A percentile compares a stretch with the other conserved stretches of the same genome.
phyloP scores from a whole-genome alignment of 2,888 invertebrate species.

The Metacarcinus magister region DNA sequence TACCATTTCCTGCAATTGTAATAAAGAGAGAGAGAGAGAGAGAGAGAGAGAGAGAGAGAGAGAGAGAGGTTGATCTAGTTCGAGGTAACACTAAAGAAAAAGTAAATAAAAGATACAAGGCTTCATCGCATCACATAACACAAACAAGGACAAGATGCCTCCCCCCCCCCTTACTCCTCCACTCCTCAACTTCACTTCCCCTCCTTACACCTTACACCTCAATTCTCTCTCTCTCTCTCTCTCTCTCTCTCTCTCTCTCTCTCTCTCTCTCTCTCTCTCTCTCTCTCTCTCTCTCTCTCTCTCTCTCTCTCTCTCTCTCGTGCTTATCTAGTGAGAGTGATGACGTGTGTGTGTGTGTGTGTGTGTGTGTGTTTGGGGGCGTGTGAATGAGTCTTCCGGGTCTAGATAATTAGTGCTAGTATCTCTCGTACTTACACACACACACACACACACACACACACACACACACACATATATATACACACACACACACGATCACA shows the following conservation, averaged over 20 bases:
- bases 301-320: not conserved
- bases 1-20: not conserved
- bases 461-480: not conserved
- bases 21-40: conserved; percentile 42
- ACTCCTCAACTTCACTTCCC: not conserved
- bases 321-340: conserved; percentile 16
- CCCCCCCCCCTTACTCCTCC: not conserved
- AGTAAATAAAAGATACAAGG: no score
- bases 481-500: not conserved
- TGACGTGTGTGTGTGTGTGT: not conserved
- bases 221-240: not conserved
- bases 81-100: not conserved
- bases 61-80: not conserved
- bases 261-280: not conserved
- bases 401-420: conserved; percentile 15
- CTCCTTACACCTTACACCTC: not conserved
- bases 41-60: conserved; percentile 5
- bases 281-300: conserved; percentile 44
- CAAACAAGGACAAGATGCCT: conserved; percentile 20
- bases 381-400: conserved; percentile 48
- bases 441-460: not conserved
- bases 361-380: not conserved
- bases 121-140: not conserved
- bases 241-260: not conserved
- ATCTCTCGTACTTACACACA: not conserved